A percentile compares a stretch with the other conserved stretches of the same genome.
Evolutionary conservation across 2,113 vertebrate genomes (phyloP).

Genomic region (Tamias sibiricus): DNA sequence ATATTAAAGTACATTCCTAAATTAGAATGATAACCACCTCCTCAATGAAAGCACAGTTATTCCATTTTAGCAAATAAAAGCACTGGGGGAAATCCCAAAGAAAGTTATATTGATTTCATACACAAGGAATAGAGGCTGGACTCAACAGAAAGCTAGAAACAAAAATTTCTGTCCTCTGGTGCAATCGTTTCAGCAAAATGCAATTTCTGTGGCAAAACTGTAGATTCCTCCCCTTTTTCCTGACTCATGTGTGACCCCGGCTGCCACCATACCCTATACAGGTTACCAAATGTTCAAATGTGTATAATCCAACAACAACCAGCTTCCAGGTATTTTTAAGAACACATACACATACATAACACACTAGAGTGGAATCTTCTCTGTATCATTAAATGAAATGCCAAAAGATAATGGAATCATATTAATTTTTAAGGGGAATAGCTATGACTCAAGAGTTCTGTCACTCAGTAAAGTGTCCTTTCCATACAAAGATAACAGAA

Average conservation of each 20-base stretch:
- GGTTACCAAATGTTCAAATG: not conserved
- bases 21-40: not conserved
- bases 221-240: not conserved
- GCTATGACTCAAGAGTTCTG: not conserved
- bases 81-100: not conserved
- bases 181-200: not conserved
- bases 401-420: not conserved
- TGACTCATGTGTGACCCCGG: not conserved
- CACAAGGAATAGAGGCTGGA: not conserved
- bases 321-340: not conserved
- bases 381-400: conserved; percentile 27
- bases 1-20: not conserved
- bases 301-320: not conserved
- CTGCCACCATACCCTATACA: not conserved
- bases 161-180: not conserved
- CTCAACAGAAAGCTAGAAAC: not conserved
- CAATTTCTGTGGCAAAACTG: not conserved
- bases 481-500: not conserved
- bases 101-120: not conserved
- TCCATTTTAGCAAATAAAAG: not conserved
- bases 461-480: not conserved
- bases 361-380: not conserved
- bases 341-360: not conserved
- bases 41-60: not conserved
- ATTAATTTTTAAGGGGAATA: conserved; percentile 4